Evolutionary conservation across 2,113 vertebrate genomes (phyloP).

Genomic region (Catharus fuscescens): DNA sequence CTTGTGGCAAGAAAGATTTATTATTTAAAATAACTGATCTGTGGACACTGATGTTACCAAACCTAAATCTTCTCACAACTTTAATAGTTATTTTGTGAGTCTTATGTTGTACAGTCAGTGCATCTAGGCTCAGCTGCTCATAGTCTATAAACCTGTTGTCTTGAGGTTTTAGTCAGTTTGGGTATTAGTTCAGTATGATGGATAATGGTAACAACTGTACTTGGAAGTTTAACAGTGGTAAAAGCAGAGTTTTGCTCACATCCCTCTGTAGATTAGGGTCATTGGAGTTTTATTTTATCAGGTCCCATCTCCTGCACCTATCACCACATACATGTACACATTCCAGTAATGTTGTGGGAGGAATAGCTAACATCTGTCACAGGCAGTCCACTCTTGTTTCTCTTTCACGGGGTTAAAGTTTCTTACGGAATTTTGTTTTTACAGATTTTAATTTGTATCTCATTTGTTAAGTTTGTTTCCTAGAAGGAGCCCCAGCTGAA

Average conservation of each 20-base stretch:
- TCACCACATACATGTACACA: accelerated
- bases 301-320: not conserved
- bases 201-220: not conserved
- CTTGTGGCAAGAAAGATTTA: not conserved
- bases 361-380: not conserved
- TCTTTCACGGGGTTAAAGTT: conserved; percentile 11
- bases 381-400: not conserved
- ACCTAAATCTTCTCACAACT: not conserved
- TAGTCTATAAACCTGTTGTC: not conserved
- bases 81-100: not conserved
- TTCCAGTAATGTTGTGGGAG: not conserved
- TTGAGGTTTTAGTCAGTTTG: not conserved
- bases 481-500: not conserved
- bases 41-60: not conserved
- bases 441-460: not conserved
- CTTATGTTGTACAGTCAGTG: not conserved
- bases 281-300: not conserved
- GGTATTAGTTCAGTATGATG: not conserved
- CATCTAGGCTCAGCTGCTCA: not conserved
- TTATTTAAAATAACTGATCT: not conserved
- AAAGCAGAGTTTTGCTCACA: not conserved
- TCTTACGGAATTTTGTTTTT: conserved; percentile 7
- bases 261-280: not conserved
- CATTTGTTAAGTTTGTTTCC: not conserved
- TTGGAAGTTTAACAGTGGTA: not conserved